These are phyloP conservation scores for Lasioglossum baleicum DNA, from an alignment of 1,140 invertebrate genomes.

Conservation along the genomic window DNA sequence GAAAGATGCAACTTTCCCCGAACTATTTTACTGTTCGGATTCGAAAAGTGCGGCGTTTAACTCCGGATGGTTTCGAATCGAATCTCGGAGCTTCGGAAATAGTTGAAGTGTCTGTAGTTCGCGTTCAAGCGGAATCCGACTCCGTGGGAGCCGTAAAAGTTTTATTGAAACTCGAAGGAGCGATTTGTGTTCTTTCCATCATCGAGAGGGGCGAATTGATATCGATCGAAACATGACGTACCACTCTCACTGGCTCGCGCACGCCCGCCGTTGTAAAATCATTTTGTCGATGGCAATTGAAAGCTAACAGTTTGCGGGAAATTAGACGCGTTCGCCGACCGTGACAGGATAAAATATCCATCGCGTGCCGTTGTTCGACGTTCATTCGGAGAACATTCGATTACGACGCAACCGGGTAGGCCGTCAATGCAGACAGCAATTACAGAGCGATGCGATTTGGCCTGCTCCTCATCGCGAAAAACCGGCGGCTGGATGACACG, in stretches of 20 bases:
- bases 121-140: no score
- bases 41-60: neutral
- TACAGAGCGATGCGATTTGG: constrained; percentile 9
- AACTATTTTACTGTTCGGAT: neutral
- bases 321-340: constrained; percentile 20
- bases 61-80: no score
- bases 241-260: no score
- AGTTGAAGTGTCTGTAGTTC: no score
- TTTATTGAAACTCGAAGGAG: no score
- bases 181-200: no score
- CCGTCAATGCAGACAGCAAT: constrained; percentile 40
- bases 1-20: no score
- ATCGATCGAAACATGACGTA: neutral
- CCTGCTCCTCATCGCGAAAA: constrained; percentile 28
- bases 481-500: constrained; percentile 21
- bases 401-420: constrained; percentile 20
- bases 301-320: constrained; percentile 14
- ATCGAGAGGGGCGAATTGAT: neutral
- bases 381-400: constrained; percentile 16
- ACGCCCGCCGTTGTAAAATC: no score
- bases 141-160: no score
- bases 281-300: constrained; percentile 2
- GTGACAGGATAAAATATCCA: constrained; percentile 30
- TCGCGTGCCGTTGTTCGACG: neutral
- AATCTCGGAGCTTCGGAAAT: no score